Percentiles rank a stretch among this genome's conserved stretches.
Evolutionary conservation across 2,797 vertebrate genomes (phyloP).

Genomic region (Eupleurogrammus muticus): DNA sequence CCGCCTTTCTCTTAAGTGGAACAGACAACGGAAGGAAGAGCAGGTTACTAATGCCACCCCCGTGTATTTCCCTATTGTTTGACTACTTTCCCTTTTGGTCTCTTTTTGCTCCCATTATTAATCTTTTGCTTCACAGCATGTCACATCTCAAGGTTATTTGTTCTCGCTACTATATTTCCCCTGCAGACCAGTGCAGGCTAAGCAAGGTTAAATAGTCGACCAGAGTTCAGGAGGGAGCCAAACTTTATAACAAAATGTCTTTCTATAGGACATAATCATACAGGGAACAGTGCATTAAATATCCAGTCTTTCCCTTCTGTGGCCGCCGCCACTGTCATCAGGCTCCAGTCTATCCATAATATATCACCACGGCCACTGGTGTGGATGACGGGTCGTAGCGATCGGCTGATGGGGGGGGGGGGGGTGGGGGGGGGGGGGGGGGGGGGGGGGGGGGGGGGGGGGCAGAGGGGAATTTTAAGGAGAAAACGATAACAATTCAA

Average conservation of each 20-base stretch:
- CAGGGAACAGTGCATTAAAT: conserved; percentile 49
- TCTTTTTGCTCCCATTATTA: conserved; percentile 23
- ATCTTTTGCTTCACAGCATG: conserved; percentile 38
- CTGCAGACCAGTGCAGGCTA: conserved; percentile 28
- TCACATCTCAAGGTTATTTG: conserved; percentile 47
- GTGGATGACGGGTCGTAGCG: conserved; percentile 40
- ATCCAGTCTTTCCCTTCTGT: conserved; percentile 51
- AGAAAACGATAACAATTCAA: conserved; percentile 47
- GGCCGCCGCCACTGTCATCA: conserved; percentile 25
- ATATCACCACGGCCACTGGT: conserved; percentile 25
- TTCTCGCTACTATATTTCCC: conserved; percentile 18
- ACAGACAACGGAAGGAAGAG: conserved; percentile 65
- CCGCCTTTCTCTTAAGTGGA: conserved; percentile 61
- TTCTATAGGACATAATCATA: conserved; percentile 68
- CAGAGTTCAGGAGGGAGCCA: conserved; percentile 48
- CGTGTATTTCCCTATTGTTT: conserved; percentile 47
- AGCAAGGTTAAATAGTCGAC: conserved; percentile 59
- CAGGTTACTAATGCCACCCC: conserved; percentile 46
- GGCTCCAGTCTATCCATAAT: conserved; percentile 42
- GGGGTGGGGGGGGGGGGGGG: conserved; percentile 24
- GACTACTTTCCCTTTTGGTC: conserved; percentile 31
- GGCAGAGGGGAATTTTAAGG: conserved; percentile 54
- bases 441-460: conserved; percentile 13
- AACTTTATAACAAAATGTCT: conserved; percentile 64
- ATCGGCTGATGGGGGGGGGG: conserved; percentile 27